These are phyloP conservation scores for Ichneumon xanthorius DNA, from an alignment of 2,888 invertebrate species.

Conservation along the genomic window DNA sequence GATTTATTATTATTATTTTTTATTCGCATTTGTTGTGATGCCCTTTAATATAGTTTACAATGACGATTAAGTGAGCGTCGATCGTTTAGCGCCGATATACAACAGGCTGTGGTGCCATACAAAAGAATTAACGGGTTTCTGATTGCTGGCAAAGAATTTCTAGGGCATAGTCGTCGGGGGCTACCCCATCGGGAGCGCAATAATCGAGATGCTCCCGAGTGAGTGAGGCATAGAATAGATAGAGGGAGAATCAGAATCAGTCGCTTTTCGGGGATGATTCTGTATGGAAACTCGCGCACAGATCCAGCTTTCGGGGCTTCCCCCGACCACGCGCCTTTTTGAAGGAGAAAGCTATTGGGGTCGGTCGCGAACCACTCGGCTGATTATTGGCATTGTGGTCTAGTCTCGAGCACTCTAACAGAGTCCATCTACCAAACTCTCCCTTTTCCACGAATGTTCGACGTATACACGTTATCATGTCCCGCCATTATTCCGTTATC, in stretches of 20 bases:
- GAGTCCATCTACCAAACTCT: slow-evolving; percentile 63
- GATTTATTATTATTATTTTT: not conserved
- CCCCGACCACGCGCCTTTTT: slow-evolving; percentile 54
- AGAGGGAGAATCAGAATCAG: slow-evolving; percentile 54
- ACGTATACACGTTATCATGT: slow-evolving; percentile 46
- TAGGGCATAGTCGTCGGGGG: slow-evolving; percentile 34
- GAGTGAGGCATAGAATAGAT: slow-evolving; percentile 50
- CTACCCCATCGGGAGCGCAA: slow-evolving; percentile 49
- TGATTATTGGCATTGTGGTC: slow-evolving; percentile 83
- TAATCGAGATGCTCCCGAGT: slow-evolving; percentile 15
- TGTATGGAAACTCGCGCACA: slow-evolving; percentile 63
- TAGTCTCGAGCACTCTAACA: slow-evolving; percentile 68
- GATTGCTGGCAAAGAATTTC: slow-evolving; percentile 59
- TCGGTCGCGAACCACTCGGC: slow-evolving; percentile 77
- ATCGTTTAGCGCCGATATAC: slow-evolving; percentile 49
- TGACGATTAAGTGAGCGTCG: slow-evolving; percentile 11
- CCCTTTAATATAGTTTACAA: slow-evolving; percentile 17
- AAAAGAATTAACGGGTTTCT: slow-evolving; percentile 58
- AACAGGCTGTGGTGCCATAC: slow-evolving; percentile 35
- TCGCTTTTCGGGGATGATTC: slow-evolving; percentile 50
- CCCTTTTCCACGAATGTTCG: slow-evolving; percentile 59
- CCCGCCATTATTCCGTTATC: slow-evolving; percentile 24
- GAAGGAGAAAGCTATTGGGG: slow-evolving; percentile 78
- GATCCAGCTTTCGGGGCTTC: slow-evolving; percentile 24
- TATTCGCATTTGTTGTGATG: not conserved